Evolutionary conservation across 2,113 vertebrate species (phyloP), one percentile per base, ranked within the genome.

Genomic region (Bucco capensis): DNA sequence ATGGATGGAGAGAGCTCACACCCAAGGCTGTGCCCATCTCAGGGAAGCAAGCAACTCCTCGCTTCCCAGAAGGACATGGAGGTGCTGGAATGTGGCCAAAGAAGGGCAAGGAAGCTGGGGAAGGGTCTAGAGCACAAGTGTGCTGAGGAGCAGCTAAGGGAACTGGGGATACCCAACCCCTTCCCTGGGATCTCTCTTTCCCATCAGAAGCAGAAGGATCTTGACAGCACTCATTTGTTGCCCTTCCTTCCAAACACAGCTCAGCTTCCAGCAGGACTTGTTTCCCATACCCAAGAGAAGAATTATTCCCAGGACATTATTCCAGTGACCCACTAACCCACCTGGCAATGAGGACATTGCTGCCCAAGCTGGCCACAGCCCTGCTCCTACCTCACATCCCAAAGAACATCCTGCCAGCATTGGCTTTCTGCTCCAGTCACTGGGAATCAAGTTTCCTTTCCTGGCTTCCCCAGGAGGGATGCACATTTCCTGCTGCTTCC

Each of bases 401-500:
- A 15, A 22, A 64, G 13, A 37, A 1, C 65, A 54, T 64, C 78
- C 92, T 30, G 57, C 0, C 5, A 23, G 46, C 3, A 0, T 7
- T 5, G 1, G 12, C n/a, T 3, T 24, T 5, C 40, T 6, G 15
- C 69, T 7, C 42, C 11, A 2, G 2, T 3, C 3, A 1, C 49
- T 2, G 7, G 51, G 44, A 94, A 60, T 60, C 15, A 0, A 10
- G 17, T 44, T 93, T 89, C 78, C 85, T 42, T 28, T 21, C 40
- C 70, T 0, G 8, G 5, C 62, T 1, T 4, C 22, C 83, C 83
- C 79, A 4, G 77, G 69, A 90, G 95, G 64, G 81, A 44, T 13
- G 69, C 2, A 14, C 1, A 2, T 91, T 94, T 96, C 89, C 95
- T 94, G 89, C 83, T 37, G n/a, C 66, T 83, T 27, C 81, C 70